These are phyloP conservation scores for Grus americana DNA, from an alignment of 2,113 vertebrate genomes.

Conservation along the genomic window DNA sequence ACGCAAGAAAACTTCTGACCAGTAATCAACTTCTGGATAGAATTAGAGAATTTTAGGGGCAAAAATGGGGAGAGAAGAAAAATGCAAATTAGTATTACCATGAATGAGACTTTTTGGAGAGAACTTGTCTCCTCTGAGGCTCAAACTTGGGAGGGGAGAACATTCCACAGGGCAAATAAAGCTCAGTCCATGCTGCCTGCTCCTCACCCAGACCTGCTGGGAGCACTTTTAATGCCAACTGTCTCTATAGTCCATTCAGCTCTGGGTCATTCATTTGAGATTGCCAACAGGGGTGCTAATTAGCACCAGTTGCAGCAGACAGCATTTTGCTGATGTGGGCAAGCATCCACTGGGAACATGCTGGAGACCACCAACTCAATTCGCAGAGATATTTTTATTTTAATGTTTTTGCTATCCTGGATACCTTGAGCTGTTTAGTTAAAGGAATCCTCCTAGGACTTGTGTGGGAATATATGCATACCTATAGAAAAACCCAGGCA, in stretches of 20 bases:
- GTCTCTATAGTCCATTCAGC: neutral
- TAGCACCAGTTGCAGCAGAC: neutral
- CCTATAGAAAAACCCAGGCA: neutral
- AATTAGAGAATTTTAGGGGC: neutral
- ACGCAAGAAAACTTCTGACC: neutral
- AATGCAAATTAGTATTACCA: neutral
- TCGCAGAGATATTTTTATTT: neutral
- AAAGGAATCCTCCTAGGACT: constrained; percentile 4
- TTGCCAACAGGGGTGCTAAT: neutral
- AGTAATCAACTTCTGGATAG: neutral
- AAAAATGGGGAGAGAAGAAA: neutral
- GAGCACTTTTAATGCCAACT: neutral
- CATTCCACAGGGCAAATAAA: neutral
- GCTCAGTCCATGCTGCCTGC: neutral
- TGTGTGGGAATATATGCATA: neutral
- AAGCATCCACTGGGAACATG: neutral
- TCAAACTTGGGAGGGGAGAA: neutral
- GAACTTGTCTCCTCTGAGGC: no score
- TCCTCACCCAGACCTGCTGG: neutral
- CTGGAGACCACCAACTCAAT: neutral
- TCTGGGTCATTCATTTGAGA: neutral
- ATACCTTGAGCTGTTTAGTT: neutral
- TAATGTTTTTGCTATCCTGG: neutral
- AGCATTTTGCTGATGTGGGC: neutral
- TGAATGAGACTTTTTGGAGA: neutral